Conservation (phyloP, 2,888 invertebrate species). For the Gymnoscelis rufifasciata region DNA sequence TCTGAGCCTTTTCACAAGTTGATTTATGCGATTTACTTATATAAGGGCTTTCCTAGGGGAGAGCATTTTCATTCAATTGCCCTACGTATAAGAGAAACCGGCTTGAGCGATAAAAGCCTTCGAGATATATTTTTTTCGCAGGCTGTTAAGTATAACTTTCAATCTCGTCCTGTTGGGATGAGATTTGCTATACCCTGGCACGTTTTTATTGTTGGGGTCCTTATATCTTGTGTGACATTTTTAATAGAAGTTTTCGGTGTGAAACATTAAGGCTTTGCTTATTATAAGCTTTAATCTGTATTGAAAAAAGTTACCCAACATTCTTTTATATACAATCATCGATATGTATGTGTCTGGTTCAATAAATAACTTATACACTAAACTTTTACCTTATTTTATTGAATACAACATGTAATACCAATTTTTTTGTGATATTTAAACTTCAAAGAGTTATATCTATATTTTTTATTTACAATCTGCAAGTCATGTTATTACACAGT, state of each 20-base stretch:
- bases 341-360: too few relatives aligned
- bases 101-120: conserved; percentile 35
- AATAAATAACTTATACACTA: too few relatives aligned
- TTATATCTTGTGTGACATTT: conserved; percentile 32
- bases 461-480: not conserved
- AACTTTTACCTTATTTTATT: too few relatives aligned
- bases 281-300: too few relatives aligned
- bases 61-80: conserved; percentile 31
- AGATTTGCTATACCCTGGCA: conserved; percentile 42
- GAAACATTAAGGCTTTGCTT: too few relatives aligned
- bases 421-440: too few relatives aligned
- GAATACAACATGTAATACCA: too few relatives aligned
- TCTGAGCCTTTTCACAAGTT: conserved; percentile 38
- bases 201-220: conserved; percentile 34
- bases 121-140: conserved; percentile 27
- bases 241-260: conserved; percentile 28
- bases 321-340: too few relatives aligned
- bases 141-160: conserved; percentile 24
- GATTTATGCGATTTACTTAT: conserved; percentile 47
- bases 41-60: conserved; percentile 53
- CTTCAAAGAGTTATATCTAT: too few relatives aligned
- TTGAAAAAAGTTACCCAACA: too few relatives aligned
- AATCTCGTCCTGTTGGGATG: conserved; percentile 11
- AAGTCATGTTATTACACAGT: not conserved
- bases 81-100: conserved; percentile 44